Conservation (phyloP, 2,113 vertebrate species). For the Rhinichthys klamathensis region DNA sequence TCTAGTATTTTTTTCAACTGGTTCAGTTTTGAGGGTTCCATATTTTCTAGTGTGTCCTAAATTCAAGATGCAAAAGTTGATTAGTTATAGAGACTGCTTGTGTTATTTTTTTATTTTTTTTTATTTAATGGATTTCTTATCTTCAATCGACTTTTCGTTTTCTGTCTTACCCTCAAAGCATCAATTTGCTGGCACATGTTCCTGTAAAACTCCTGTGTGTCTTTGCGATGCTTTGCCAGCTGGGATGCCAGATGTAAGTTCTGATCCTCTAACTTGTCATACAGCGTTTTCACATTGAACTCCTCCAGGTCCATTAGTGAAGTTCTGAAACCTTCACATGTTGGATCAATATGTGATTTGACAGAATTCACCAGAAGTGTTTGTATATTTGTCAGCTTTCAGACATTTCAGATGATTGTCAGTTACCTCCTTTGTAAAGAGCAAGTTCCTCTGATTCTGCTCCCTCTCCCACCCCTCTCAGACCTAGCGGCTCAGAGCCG, state of each 20-base stretch:
- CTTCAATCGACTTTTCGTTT: background rate
- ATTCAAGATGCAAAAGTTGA: background rate
- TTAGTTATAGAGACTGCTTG: background rate
- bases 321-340: conserved; percentile 64
- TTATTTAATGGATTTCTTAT: background rate
- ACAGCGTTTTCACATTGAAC: conserved; percentile 89
- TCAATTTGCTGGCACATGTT: conserved; percentile 79
- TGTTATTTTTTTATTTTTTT: background rate
- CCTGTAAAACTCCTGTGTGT: conserved; percentile 82
- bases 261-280: conserved; percentile 93
- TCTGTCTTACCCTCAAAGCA: conserved; percentile 75
- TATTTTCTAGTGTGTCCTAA: conserved; percentile 79
- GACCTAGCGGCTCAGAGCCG: conserved; percentile 61
- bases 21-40: conserved; percentile 69
- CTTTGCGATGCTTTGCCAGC: conserved; percentile 83
- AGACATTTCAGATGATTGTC: background rate
- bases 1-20: conserved; percentile 61
- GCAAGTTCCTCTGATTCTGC: conserved; percentile 73
- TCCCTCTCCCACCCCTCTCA: conserved; percentile 73
- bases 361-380: background rate
- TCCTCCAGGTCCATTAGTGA: conserved; percentile 78
- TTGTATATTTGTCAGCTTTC: background rate
- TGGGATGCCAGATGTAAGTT: conserved; percentile 88
- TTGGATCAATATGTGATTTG: background rate
- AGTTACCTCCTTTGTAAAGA: conserved; percentile 71